Evolutionary conservation across 2,797 vertebrate genomes (phyloP), one percentile per base, ranked within the genome.

Genomic region (Gastrophryne carolinensis): DNA sequence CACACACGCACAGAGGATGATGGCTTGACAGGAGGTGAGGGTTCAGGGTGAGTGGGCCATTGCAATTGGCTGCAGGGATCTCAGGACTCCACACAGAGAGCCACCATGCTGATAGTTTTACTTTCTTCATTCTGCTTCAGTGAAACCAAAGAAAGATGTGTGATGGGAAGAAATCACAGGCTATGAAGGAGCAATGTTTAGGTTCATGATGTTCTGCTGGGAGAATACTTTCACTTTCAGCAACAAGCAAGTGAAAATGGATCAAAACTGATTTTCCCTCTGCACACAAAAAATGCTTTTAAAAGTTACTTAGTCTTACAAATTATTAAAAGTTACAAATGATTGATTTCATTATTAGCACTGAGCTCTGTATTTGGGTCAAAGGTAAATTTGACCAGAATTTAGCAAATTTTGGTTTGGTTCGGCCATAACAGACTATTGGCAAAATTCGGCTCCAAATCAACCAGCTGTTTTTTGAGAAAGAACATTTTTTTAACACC

Each of bases 11-110:
- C 30, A 32, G 49, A 67, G 53, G 53, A 50, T 54, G 34, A 15
- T 37, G 37, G 65, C 53, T 37, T 68, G 65, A 68, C 65, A 68
- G 65, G 65, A 68, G 65, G 65, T 68, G 49, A 68, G 29, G 65
- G 65, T 68, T 68, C 65, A 68, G 65, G 52, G 65, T 37, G 50
- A 54, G 50, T 50, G 12, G 50, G 13, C 26, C 21, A 54, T 54
- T 54, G 21, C 5, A 27, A 39, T 21, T 68, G 50, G 65, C 65
- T 68, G 32, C 65, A 27, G 24, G 23, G 49, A 68, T 54, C 34
- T 68, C 32, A 26, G 19, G 23, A 37, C 24, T 68, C 35, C 65
- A 39, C 65, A 68, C 65, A 68, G 53, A 34, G 50, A 54, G 65
- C 30, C 50, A 39, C 65, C 50, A 68, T 68, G 65, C 50, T 54